Base-by-base conservation (phyloP, 2,888 invertebrate genomes). In the Scaptodrosophila latifasciaeformis region DNA sequence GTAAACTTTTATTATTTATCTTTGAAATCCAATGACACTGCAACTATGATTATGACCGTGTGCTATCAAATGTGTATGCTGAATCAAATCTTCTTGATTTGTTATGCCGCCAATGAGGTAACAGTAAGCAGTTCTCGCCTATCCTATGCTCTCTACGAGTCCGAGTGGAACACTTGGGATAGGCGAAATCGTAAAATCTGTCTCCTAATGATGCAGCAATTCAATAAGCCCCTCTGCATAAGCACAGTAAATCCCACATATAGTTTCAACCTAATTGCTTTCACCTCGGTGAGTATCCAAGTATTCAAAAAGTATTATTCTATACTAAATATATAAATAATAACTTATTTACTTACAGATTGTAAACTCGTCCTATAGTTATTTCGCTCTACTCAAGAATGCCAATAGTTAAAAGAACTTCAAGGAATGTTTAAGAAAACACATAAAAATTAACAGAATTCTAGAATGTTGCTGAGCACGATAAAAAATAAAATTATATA, bases 1-100 rank as follows among this genome's bases (percentile, higher is more conserved):
- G 71, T 82, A 10, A 83, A 82, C 44, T 85, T 84, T 12, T 83
- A 81, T 57, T 63, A 65, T 2, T 62, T 84, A 50, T 82, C 84
- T 13, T 64, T 52, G 7, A 57, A 57, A 19, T 44, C 65, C 2
- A 65, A 50, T 0, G 70, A 79, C 7, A 52, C 53, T n/a, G 40
- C 52, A 2, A 61, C 58, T 2, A 58, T 83, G 54, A 19, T 72
- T 1, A 79, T 66, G 50, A 66, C 67, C 5, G 49, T 53, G 1
- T 40, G 66, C 9, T 84, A 84, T 49, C 82, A 81, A 34, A 31
- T 70, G 5, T 71, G 59, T 0, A 83, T 84, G 82, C 39, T 83
- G 2, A 18, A 62, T 30, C 83, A 83, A 56, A 80, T 83, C 19
- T 83, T 83, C 35, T 68, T 81, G 1, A 27, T 75, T 5, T 83